phyloP scores from a whole-genome alignment of 2,113 vertebrate genomes.

The Daphoenositta chrysoptera region DNA sequence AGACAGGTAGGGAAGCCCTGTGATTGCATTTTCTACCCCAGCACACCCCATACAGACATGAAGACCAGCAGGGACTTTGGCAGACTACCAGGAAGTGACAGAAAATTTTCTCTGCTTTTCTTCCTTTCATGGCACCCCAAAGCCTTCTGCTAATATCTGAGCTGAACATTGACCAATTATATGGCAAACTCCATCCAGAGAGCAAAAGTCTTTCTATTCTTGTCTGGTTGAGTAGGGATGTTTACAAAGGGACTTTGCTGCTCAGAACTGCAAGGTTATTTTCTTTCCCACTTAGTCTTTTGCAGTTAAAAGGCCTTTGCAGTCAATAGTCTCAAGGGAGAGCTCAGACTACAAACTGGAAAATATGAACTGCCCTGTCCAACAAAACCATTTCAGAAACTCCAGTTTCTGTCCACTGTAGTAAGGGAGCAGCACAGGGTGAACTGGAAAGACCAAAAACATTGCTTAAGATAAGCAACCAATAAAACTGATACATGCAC shows the following conservation, averaged over 20 bases:
- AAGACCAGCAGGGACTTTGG: neutral
- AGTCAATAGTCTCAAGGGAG: neutral
- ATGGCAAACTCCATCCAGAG: neutral
- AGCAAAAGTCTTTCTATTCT: neutral
- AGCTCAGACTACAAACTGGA: neutral
- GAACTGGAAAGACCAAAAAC: neutral
- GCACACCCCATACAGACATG: neutral
- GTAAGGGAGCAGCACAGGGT: neutral
- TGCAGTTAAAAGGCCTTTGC: neutral
- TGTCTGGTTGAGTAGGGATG: neutral
- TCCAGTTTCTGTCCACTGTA: neutral
- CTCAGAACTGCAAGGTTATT: neutral
- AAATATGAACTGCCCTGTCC: neutral
- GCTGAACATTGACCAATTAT: neutral
- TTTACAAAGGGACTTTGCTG: neutral
- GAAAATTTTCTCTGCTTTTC: neutral
- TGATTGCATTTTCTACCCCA: neutral
- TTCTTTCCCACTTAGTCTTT: neutral
- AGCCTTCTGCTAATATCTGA: neutral
- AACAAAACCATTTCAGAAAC: neutral
- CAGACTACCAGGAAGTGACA: neutral
- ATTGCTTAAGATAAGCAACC: neutral
- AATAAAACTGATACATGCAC: neutral
- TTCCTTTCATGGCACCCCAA: neutral
- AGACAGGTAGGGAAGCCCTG: neutral